Percentiles rank a stretch among this genome's conserved stretches.
phyloP scores from a whole-genome alignment of 2,888 invertebrate genomes.

The Smittia aterrima region DNA sequence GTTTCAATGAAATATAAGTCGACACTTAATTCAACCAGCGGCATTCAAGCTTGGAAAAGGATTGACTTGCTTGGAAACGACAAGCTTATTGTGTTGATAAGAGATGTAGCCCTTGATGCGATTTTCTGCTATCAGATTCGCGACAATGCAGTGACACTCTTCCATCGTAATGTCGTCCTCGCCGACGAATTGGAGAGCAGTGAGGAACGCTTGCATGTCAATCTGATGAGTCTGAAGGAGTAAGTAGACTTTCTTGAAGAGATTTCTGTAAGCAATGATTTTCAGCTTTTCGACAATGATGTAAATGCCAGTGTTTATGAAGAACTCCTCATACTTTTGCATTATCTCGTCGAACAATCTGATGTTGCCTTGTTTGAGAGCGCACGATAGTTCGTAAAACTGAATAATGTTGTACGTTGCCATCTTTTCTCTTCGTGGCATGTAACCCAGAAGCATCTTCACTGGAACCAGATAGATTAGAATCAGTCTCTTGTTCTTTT shows the following conservation, averaged over 20 bases:
- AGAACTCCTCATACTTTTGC: constrained; percentile 83
- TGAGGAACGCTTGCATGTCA: constrained; percentile 78
- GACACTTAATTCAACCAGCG: background rate
- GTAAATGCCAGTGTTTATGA: constrained; percentile 96
- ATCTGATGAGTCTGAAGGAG: constrained; percentile 81
- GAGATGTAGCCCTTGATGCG: constrained; percentile 99
- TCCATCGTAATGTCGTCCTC: constrained; percentile 85
- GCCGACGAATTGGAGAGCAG: constrained; percentile 77
- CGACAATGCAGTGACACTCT: constrained; percentile 94
- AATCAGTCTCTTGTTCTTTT: constrained; percentile 86
- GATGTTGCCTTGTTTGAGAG: constrained; percentile 88
- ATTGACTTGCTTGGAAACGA: constrained; percentile 89
- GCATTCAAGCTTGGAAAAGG: constrained; percentile 83
- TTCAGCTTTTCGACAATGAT: constrained; percentile 95
- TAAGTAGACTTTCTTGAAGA: constrained; percentile 82
- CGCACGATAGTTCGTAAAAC: constrained; percentile 84
- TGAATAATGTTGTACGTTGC: constrained; percentile 87
- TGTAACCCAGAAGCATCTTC: constrained; percentile 93
- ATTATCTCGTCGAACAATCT: constrained; percentile 78
- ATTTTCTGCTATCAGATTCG: constrained; percentile 93
- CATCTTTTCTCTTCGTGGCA: constrained; percentile 80
- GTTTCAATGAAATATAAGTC: too few relatives aligned
- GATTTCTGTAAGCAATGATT: constrained; percentile 90
- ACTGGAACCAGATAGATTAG: constrained; percentile 94
- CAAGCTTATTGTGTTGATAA: constrained; percentile 93